These are phyloP conservation scores for Drosophila orena DNA, from an alignment of 1,140 invertebrate species.

Conservation along the genomic window DNA sequence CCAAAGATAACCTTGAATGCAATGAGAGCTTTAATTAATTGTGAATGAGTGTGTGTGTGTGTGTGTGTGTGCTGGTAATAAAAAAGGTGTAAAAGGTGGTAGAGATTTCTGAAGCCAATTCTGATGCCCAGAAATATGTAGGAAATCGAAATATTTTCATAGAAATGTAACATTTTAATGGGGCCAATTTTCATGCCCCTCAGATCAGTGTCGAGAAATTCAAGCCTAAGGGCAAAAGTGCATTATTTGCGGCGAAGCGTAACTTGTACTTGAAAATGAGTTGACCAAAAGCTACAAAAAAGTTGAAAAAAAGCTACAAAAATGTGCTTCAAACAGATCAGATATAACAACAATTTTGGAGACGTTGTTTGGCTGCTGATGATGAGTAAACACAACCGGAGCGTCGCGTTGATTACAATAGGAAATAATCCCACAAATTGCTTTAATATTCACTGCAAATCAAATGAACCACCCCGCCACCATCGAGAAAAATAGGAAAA, in stretches of 20 bases:
- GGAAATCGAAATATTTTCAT: background rate
- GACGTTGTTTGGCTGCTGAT: slow-evolving; percentile 43
- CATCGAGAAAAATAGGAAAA: slow-evolving; percentile 45
- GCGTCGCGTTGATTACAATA: slow-evolving; percentile 73
- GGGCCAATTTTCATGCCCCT: slow-evolving; percentile 79
- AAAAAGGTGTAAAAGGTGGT: slow-evolving; percentile 62
- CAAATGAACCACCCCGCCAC: slow-evolving; percentile 71
- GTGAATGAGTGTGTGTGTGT: slow-evolving; percentile 11
- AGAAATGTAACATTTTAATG: slow-evolving; percentile 41
- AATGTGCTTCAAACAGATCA: slow-evolving; percentile 5
- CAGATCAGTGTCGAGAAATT: slow-evolving; percentile 39
- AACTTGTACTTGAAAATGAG: slow-evolving; percentile 63
- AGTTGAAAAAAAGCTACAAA: background rate
- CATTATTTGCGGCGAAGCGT: slow-evolving; percentile 26
- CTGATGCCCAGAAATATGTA: background rate
- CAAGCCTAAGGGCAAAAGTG: slow-evolving; percentile 30
- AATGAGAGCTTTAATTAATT: slow-evolving; percentile 83
- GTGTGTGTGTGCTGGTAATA: slow-evolving; percentile 18
- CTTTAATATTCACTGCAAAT: slow-evolving; percentile 84
- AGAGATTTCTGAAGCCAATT: slow-evolving; percentile 19
- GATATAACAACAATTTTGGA: slow-evolving; percentile 23
- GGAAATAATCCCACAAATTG: slow-evolving; percentile 84
- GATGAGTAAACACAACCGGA: slow-evolving; percentile 56
- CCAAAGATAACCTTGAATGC: slow-evolving; percentile 75
- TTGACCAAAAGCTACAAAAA: slow-evolving; percentile 44